Evolutionary conservation across 2,797 vertebrate genomes (phyloP).

Genomic region (Characodon lateralis): DNA sequence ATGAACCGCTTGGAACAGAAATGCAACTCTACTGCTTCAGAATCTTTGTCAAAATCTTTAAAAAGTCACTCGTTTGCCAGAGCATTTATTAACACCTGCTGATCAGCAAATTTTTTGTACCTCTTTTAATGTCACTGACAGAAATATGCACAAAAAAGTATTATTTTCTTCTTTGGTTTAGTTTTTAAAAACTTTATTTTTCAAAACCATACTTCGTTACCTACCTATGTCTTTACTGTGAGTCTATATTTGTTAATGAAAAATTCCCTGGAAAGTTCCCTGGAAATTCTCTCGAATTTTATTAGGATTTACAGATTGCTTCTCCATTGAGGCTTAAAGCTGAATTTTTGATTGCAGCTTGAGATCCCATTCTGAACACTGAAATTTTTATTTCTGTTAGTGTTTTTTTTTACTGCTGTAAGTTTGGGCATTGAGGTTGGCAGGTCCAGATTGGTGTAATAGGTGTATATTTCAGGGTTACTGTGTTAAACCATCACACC

Average conservation of each 20-base stretch:
- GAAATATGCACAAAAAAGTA: not conserved
- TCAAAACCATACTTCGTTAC: not conserved
- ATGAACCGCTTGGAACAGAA: not conserved
- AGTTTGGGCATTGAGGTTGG: not conserved
- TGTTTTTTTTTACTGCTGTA: slow-evolving; percentile 6
- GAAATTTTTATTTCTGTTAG: not conserved
- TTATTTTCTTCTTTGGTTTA: not conserved
- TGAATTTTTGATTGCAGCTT: not conserved
- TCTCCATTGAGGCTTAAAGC: not conserved
- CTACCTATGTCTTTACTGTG: not conserved
- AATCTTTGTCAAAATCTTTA: no score
- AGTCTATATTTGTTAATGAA: not conserved
- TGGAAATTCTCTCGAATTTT: not conserved
- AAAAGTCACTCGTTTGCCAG: not conserved
- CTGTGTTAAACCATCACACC: slow-evolving; percentile 5
- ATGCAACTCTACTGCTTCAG: not conserved
- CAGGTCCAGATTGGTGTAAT: not conserved
- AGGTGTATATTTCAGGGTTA: not conserved
- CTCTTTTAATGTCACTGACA: not conserved
- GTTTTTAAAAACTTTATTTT: not conserved
- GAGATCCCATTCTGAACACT: not conserved
- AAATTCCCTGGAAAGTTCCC: not conserved
- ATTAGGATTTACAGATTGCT: not conserved
- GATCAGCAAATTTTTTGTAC: not conserved
- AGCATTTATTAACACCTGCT: not conserved